Evolutionary conservation across 2,113 vertebrate genomes (phyloP).

Genomic region (Monopterus albus): DNA sequence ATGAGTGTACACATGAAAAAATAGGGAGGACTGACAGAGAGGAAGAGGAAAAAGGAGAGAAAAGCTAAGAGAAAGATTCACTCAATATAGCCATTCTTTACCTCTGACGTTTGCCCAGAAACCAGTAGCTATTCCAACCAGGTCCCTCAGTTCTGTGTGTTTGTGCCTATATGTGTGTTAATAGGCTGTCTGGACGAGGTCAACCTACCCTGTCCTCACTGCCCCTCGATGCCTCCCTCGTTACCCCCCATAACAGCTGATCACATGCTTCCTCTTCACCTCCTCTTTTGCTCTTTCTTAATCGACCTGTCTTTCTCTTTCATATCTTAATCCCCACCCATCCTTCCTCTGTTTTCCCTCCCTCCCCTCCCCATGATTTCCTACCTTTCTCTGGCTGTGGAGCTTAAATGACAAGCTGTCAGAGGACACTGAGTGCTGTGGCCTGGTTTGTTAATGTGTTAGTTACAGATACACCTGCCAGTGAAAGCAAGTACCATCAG

Average conservation of each 20-base stretch:
- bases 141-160: neutral
- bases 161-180: neutral
- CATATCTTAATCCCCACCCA: constrained; percentile 36
- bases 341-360: constrained; percentile 9
- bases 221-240: constrained; percentile 31
- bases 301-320: constrained; percentile 33
- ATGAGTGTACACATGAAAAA: constrained; percentile 37
- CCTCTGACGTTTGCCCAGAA: constrained; percentile 18
- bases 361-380: constrained; percentile 17
- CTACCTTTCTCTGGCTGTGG: constrained; percentile 37
- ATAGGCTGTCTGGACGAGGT: constrained; percentile 48
- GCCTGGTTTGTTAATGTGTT: constrained; percentile 68
- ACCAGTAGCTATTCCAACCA: neutral
- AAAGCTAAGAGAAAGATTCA: constrained; percentile 7
- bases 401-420: constrained; percentile 74
- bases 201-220: constrained; percentile 35
- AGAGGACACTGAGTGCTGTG: constrained; percentile 62
- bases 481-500: constrained; percentile 50
- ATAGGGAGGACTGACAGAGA: constrained; percentile 14
- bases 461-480: constrained; percentile 71
- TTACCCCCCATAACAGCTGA: constrained; percentile 41
- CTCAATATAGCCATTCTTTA: constrained; percentile 27
- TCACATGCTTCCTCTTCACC: constrained; percentile 20
- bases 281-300: neutral
- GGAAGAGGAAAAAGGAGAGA: constrained; percentile 21